phyloP scores from a whole-genome alignment of 2,797 vertebrate species.

The Hypotaenidia okinawae region DNA sequence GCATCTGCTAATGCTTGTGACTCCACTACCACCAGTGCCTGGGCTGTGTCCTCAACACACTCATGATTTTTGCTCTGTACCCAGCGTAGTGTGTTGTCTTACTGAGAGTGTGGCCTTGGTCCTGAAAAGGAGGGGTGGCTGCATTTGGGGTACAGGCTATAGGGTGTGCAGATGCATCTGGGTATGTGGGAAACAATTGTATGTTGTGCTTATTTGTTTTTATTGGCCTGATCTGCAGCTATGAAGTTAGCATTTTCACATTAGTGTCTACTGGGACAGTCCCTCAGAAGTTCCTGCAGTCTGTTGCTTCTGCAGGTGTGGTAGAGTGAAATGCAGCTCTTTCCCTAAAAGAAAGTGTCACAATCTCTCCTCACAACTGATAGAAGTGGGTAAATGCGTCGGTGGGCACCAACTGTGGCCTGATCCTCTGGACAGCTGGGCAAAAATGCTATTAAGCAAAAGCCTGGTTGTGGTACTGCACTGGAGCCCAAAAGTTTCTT shows the following conservation, averaged over 20 bases:
- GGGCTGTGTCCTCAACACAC: background rate
- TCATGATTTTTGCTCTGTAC: background rate
- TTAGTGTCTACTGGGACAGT: background rate
- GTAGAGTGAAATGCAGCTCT: background rate
- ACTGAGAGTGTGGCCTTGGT: background rate
- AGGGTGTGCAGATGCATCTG: background rate
- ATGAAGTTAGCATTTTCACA: background rate
- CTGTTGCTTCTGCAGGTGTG: background rate
- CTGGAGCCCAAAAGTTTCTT: background rate
- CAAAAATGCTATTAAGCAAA: background rate
- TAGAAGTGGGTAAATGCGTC: background rate
- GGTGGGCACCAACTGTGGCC: background rate
- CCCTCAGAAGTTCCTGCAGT: background rate
- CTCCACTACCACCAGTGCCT: background rate
- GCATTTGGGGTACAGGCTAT: background rate
- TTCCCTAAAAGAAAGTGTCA: background rate
- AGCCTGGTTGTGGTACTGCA: background rate
- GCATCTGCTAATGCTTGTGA: background rate
- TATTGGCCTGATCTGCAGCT: background rate
- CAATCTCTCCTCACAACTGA: background rate
- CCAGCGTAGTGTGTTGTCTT: rapidly evolving
- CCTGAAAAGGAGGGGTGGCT: background rate
- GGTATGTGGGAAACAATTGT: background rate
- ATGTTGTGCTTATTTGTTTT: background rate
- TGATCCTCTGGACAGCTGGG: background rate